Base-by-base conservation (phyloP, 2,797 vertebrate genomes). In the Enteromius unitaeniatus region DNA sequence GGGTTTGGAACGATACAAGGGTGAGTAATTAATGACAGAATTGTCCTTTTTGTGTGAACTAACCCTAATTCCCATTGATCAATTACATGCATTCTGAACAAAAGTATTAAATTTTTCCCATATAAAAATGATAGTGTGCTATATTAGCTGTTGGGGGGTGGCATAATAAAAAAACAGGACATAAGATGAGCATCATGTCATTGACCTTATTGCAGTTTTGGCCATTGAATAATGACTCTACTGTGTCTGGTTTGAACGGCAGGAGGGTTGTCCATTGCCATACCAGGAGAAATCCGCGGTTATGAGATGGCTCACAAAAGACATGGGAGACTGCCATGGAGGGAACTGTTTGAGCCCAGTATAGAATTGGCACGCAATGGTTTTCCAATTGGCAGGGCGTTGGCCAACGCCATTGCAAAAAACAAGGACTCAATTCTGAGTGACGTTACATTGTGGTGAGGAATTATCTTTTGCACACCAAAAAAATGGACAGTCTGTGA, bases 241-340 rank as follows among this genome's bases (percentile, higher is more conserved):
- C 5, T 68, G 67, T 55, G 17, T 45, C 23, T 53, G 70, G 15
- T 81, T 34, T 79, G 47, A 47, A 70, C 62, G 23, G 72, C 90
- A 99, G 98, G 97, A 23, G 98, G 97, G 8, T 85, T 98, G 90
- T 97, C 97, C 0, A 96, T 99, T 49, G 98, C 97, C 0, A 96
- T 99, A 68, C 98, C 98, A 0, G 98, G 98, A 37, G 97, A 99
- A 93, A 96, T 99, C 85, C 96, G 97, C 0, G 98, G 97, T 37
- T 99, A 98, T 4, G 95, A 97, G 89, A 92, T 98, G 93, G 98
- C 97, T 0, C 97, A 99, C 90, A 93, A 89, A 83, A 95, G 97
- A 19, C 96, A 99, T 8, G 98, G 98, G 60, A 92, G 93, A 81
- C 94, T 99, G 88, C 93, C 97, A 3, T 99, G 98, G 98, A 96